Percentiles rank a stretch among this genome's conserved stretches.
phyloP scores from a whole-genome alignment of 2,113 vertebrate genomes.

The Pterocles burchelli region DNA sequence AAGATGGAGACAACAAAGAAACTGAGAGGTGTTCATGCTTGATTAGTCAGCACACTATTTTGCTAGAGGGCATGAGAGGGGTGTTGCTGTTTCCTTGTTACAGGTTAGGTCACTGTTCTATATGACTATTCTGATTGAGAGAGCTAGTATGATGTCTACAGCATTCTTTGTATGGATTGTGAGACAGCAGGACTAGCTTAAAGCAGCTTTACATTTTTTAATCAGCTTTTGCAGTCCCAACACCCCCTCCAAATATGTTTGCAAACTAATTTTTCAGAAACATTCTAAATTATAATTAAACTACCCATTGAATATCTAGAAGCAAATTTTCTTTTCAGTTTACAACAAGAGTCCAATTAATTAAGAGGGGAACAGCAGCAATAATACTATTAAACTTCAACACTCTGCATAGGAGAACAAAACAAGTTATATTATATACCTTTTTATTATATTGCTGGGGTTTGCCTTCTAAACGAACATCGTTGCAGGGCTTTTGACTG shows the following conservation, averaged over 20 bases:
- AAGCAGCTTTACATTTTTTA: background rate
- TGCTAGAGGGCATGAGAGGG: background rate
- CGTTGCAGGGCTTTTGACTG: background rate
- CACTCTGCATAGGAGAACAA: background rate
- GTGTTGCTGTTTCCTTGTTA: background rate
- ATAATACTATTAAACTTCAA: background rate
- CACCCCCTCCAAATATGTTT: background rate
- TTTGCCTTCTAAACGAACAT: background rate
- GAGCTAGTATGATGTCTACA: background rate
- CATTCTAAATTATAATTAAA: background rate
- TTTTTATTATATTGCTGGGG: background rate
- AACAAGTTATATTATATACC: conserved; percentile 23
- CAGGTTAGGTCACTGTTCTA: background rate
- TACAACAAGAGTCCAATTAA: background rate
- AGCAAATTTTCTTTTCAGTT: background rate
- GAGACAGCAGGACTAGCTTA: background rate
- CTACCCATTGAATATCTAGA: background rate
- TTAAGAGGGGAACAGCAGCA: background rate
- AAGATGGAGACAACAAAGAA: background rate
- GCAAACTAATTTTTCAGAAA: background rate
- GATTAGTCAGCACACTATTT: background rate
- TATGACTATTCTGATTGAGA: background rate
- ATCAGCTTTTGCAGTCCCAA: background rate
- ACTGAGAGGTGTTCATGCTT: background rate
- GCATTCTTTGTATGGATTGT: background rate